Base-by-base conservation (phyloP, 2,113 vertebrate species). In the Vireo altiloquus region DNA sequence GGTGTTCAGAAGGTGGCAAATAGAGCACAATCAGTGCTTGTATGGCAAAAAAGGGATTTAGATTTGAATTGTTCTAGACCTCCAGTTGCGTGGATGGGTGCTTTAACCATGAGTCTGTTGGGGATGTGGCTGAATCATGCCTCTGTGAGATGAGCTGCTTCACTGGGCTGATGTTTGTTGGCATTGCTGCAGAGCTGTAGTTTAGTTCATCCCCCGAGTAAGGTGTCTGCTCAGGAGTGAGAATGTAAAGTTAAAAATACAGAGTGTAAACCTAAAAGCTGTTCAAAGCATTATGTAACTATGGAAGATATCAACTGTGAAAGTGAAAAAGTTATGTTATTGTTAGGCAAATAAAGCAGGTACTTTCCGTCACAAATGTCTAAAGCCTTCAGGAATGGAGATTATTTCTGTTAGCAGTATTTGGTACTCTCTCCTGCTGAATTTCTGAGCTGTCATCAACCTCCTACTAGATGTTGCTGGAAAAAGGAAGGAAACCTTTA, bases 401-500 rank as follows among this genome's bases (percentile, higher is more conserved):
- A 35, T 79, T 40, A 42, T 74, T 95, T 92, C 63, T 94, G 49
- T 24, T 88, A 77, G 12, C 35, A 15, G 14, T 66, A 56, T 76
- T 30, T 86, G 63, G 80, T 61, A 42, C 20, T 92, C 18, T 42
- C 21, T 88, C 54, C 77, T 61, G 65, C 39, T 87, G 69, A 89
- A 87, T 53, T 87, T 96, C 79, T 92, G 65, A 89, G 90, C 78
- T 96, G 69, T 84, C 92, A 94, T 87, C 84, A 84, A 3, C 87
- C 70, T 94, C 82, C 78, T 82, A 79, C 87, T 79, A 76, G 69
- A 71, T 68, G 46, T 33, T 85, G 57, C 72, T 91, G 68, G 70
- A 69, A 94, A 84, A 96, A 89, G 24, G 74, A 87, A 91, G 63
- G 78, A 85, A 94, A 88, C 44, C 82, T 87, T 47, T 68, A 90